phyloP scores from a whole-genome alignment of 2,888 invertebrate genomes.

The Pristionchus entomophagus region DNA sequence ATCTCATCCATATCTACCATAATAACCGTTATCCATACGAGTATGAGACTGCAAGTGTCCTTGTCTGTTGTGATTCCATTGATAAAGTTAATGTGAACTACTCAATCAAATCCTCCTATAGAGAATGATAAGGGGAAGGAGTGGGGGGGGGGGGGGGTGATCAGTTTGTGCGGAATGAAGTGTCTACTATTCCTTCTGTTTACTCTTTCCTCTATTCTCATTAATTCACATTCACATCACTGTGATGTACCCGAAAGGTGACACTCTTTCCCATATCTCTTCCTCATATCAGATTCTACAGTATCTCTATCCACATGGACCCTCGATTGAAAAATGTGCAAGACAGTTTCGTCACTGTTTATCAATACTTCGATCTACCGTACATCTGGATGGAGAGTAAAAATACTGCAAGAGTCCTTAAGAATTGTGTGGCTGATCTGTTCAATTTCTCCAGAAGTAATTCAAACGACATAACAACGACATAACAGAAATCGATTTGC shows the following conservation, averaged over 20 bases:
- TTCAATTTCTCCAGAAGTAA: constrained; percentile 15
- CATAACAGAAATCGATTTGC: neutral
- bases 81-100: constrained; percentile 1
- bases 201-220: neutral
- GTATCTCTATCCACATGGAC: neutral
- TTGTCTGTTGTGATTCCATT: neutral
- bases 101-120: neutral
- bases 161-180: neutral
- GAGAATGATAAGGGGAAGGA: neutral
- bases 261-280: neutral
- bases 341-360: neutral
- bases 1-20: constrained; percentile 19
- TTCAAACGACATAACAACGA: neutral
- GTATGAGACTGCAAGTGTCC: constrained; percentile 17
- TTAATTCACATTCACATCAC: neutral
- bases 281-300: neutral
- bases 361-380: neutral
- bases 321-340: neutral
- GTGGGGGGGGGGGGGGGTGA: too few species aligned
- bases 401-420: neutral
- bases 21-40: constrained; percentile 24
- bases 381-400: neutral
- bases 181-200: neutral
- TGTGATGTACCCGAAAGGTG: neutral
- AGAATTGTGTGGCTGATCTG: neutral